Percentiles rank a stretch among this genome's conserved stretches.
These are phyloP conservation scores for Anas bernieri DNA, from an alignment of 2,797 vertebrate genomes.

Conservation along the genomic window DNA sequence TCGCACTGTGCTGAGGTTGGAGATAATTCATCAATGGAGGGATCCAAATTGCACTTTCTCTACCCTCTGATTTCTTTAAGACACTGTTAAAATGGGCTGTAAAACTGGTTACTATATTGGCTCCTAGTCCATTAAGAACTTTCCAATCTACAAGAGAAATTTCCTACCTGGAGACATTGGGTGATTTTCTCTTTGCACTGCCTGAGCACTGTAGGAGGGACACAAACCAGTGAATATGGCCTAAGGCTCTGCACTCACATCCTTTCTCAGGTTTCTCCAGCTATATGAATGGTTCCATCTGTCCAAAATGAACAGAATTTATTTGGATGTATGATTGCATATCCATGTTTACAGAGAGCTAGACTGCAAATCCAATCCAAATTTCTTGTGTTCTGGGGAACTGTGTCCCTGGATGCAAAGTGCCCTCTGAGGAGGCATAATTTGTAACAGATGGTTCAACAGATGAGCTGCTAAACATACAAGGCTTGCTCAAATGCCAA, in stretches of 20 bases:
- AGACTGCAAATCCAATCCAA: constrained; percentile 18
- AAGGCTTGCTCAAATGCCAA: constrained; percentile 54
- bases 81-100: neutral
- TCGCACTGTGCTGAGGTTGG: neutral
- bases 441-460: constrained; percentile 55
- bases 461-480: constrained; percentile 54
- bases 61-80: neutral
- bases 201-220: neutral
- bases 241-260: neutral
- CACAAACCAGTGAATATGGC: neutral
- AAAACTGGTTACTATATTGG: neutral
- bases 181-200: neutral
- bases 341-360: neutral
- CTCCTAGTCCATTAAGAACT: neutral
- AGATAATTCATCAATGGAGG: neutral
- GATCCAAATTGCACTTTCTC: neutral
- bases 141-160: neutral
- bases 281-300: neutral
- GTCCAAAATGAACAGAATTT: neutral
- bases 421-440: constrained; percentile 50
- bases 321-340: neutral
- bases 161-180: neutral
- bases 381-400: constrained; percentile 21
- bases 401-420: constrained; percentile 19
- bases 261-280: neutral